Base-by-base conservation (phyloP, 1,140 invertebrate species). In the Grapholita molesta region DNA sequence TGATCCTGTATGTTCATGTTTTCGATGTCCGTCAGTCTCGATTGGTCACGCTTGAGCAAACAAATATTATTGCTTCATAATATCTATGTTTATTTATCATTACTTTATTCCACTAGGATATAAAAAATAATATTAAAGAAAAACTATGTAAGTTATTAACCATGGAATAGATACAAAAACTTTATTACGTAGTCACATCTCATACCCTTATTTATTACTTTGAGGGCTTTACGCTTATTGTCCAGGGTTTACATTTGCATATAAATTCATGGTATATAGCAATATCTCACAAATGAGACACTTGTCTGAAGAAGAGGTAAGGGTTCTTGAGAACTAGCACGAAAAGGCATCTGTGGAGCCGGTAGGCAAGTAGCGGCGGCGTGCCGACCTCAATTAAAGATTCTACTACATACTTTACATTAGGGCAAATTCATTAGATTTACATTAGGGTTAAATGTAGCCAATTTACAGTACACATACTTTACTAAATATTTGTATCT, bases 1-100 rank as follows among this genome's bases (percentile, higher is more conserved):
- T 28, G 25, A 61, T 61, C 55, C n/a, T 28, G 55, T 61, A 28
- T 25, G 28, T 61, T 61, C 25, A 61, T 15, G 55, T 61, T 61
- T 61, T 61, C 55, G 30, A 25, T 61, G 25, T 15, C 55, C 55
- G 55, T 61, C 55, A 61, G 32, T 61, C 25, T 61, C 25, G 55
- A 30, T 15, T 28, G 25, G 55, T 61, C 55, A 28, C 24, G 55
- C 24, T 28, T 61, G 12, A 28, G 28, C 15, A 8, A 15, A 15
- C 25, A 30, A 61, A 21, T 48, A 48, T 21, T 21, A 21, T 48
- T 48, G 18, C 7, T 48, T 7, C 42, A 21, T 48, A 21, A 48
- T 21, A 48, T 21, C 42, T 2, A 5, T 48, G 9, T 48, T 21
- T 18, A 48, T 48, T 48, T 48, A 48, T 21, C 8, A 1, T 42